A percentile compares a stretch with the other conserved stretches of the same genome.
Evolutionary conservation across 2,888 invertebrate species (phyloP).

Genomic region (Priapulus caudatus): DNA sequence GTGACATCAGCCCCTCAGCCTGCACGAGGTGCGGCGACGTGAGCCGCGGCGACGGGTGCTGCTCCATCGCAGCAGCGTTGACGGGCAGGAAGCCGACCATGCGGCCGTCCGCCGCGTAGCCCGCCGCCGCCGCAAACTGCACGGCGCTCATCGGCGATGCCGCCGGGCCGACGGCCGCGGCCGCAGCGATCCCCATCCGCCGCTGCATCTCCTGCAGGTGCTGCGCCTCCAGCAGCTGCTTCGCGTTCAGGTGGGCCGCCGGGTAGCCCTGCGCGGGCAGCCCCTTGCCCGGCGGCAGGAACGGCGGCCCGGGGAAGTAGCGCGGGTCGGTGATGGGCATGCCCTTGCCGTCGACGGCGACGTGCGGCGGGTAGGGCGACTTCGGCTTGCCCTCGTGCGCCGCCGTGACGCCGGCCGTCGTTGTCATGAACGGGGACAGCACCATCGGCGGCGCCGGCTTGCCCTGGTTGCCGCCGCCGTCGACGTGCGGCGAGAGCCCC

Average conservation of each 20-base stretch:
- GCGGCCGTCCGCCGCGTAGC: too few species aligned
- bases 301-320: not conserved
- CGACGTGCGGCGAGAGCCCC: too few species aligned
- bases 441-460: too few species aligned
- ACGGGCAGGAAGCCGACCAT: not conserved
- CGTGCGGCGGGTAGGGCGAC: not conserved
- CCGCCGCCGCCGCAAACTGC: too few species aligned
- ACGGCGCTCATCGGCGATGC: not conserved
- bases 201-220: not conserved
- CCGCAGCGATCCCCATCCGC: not conserved
- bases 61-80: not conserved
- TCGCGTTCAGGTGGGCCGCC: not conserved
- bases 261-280: not conserved
- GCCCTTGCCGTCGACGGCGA: not conserved
- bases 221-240: not conserved
- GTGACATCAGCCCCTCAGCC: not conserved
- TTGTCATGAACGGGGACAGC: too few species aligned
- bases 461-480: too few species aligned
- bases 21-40: not conserved
- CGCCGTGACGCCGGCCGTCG: too few species aligned
- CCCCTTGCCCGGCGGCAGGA: not conserved
- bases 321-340: conserved; percentile 1
- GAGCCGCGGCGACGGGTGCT: not conserved
- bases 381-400: not conserved
- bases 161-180: not conserved